phyloP scores from a whole-genome alignment of 2,888 invertebrate species.

The Lobophora halterata region DNA sequence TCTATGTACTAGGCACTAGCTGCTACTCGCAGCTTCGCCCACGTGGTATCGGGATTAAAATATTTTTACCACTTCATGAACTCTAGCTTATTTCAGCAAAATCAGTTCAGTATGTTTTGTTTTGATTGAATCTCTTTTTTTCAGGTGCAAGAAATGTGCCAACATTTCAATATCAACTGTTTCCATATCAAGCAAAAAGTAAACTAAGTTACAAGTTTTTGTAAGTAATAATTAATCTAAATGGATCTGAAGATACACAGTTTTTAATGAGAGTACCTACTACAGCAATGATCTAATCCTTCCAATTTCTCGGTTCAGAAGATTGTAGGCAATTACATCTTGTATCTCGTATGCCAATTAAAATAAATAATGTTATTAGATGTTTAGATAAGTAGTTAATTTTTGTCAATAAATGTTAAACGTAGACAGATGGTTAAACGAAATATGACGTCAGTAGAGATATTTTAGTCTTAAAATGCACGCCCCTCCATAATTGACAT shows the following conservation, averaged over 20 bases:
- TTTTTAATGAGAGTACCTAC: slow-evolving; percentile 23
- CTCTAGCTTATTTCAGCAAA: not conserved
- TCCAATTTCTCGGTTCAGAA: slow-evolving; percentile 8
- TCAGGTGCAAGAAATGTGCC: slow-evolving; percentile 97
- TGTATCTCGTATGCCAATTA: not conserved
- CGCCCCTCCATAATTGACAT: too few species aligned
- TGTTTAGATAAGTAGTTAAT: slow-evolving; percentile 2
- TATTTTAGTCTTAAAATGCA: too few species aligned
- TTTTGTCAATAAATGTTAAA: too few species aligned
- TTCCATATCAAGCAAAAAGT: slow-evolving; percentile 82
- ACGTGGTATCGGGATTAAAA: too few species aligned
- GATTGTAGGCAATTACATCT: slow-evolving; percentile 11
- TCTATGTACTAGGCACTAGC: too few species aligned
- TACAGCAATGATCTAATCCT: slow-evolving; percentile 18
- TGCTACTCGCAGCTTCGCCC: too few species aligned
- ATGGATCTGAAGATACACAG: slow-evolving; percentile 31
- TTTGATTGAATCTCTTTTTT: slow-evolving; percentile 40
- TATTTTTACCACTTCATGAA: not conserved
- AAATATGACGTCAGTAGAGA: too few species aligned
- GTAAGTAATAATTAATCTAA: slow-evolving; percentile 16
- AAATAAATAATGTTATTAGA: slow-evolving; percentile 3
- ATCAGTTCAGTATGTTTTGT: not conserved
- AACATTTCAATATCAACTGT: slow-evolving; percentile 94
- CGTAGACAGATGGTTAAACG: too few species aligned
- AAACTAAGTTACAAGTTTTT: slow-evolving; percentile 44